Conservation (phyloP, 2,113 vertebrate species). For the Phainopepla nitens region DNA sequence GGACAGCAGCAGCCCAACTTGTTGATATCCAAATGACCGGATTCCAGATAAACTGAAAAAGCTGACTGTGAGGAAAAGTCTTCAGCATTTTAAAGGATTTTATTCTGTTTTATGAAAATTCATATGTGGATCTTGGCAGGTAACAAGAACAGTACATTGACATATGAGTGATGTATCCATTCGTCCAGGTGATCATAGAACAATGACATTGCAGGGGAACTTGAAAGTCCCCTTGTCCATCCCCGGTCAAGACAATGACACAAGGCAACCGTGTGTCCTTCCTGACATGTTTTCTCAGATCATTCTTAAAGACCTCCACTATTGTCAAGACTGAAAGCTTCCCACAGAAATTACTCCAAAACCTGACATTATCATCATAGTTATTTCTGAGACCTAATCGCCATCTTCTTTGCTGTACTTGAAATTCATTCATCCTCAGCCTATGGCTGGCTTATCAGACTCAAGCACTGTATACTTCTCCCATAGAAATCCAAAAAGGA, state of each 20-base stretch:
- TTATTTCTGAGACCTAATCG: not conserved
- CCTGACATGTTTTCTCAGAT: not conserved
- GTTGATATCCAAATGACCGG: constrained; percentile 82
- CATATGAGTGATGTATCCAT: not conserved
- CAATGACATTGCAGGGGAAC: not conserved
- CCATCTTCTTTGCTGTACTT: not conserved
- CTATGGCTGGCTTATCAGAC: not conserved
- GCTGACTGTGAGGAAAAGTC: constrained; percentile 79
- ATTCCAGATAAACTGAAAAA: constrained; percentile 85
- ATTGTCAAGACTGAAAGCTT: not conserved
- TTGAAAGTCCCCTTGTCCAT: not conserved
- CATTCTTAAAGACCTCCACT: not conserved
- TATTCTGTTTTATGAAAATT: constrained; percentile 30
- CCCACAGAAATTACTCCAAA: not conserved
- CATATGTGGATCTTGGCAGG: constrained; percentile 18
- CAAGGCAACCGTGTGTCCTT: not conserved
- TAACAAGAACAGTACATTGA: not conserved
- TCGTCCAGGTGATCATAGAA: not conserved
- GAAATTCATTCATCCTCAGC: not conserved
- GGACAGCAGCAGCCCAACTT: constrained; percentile 78
- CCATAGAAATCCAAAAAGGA: not conserved
- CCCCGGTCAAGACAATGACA: not conserved
- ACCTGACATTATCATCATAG: not conserved
- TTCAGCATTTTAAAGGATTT: constrained; percentile 68
- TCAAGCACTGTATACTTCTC: not conserved